Evolutionary conservation across 2,113 vertebrate genomes (phyloP), one percentile per base, ranked within the genome.

Genomic region (Pelobates fuscus): DNA sequence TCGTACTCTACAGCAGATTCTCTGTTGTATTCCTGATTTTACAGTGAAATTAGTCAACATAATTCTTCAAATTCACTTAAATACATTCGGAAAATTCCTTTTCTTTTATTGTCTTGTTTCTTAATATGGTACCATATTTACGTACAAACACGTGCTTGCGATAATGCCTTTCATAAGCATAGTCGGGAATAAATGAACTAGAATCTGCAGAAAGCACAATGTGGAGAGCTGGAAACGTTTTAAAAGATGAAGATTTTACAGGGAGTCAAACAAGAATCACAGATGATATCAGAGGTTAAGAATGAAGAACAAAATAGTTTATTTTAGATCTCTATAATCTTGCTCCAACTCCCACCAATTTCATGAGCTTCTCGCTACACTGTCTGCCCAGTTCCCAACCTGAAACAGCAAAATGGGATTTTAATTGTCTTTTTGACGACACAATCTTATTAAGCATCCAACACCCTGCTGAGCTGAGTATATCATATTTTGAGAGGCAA

Each of bases 241-340:
- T 43, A 26, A 66, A 32, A 54, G 46, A 57, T 52, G 43, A 43
- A 14, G 72, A 60, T 76, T 30, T 46, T 60, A 67, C 63, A 24
- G 49, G 55, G 52, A 27, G 66, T 74, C 72, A 52, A 43, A 41
- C 72, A 75, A 67, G 37, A 67, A 75, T 75, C 72, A 44, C 64
- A 30, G 72, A 76, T 76, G 72, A 76, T 67, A 59, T 76, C 63
- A 76, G 63, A 76, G 64, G 72, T 67, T 76, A 76, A 76, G 63
- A 59, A 76, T 76, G 72, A 67, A 60, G 43, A 14, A 15, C 37
- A 25, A 23, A 43, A 65, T 43, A 5, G 62, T 43, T 65, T 43
- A 24, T 65, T 44, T 37, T 41, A 43, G 32, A 65, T 65, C 37
- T 65, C 32, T 65, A 44, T 65, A 65, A 44, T 43, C 32, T 44